phyloP scores from a whole-genome alignment of 2,797 vertebrate genomes.

The Pteronotus mesoamericanus region DNA sequence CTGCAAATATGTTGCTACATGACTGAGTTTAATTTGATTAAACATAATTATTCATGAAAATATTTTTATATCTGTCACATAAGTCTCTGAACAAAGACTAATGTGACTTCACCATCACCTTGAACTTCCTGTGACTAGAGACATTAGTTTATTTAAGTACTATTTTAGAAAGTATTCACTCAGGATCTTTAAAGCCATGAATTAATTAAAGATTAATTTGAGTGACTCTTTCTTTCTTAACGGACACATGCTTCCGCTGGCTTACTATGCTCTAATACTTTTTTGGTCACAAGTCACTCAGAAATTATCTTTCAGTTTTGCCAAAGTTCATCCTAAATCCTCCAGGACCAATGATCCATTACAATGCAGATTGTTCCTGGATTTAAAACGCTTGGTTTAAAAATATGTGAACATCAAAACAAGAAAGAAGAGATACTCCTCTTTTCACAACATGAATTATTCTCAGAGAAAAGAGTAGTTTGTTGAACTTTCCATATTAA shows the following conservation, averaged over 20 bases:
- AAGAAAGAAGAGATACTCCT: not conserved
- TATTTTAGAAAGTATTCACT: not conserved
- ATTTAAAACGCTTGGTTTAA: not conserved
- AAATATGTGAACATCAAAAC: not conserved
- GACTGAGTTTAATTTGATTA: not conserved
- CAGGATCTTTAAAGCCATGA: not conserved
- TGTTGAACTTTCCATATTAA: not conserved
- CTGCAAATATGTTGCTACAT: not conserved
- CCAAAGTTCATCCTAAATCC: not conserved
- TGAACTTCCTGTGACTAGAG: not conserved
- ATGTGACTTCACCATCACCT: not conserved
- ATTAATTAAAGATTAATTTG: not conserved
- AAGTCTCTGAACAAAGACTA: not conserved
- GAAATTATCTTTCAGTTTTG: not conserved
- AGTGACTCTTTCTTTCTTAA: not conserved
- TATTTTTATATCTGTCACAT: not conserved
- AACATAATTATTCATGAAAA: not conserved
- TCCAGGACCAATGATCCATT: conserved; percentile 29
- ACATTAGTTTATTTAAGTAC: not conserved
- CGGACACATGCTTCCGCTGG: not conserved
- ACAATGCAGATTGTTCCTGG: not conserved
- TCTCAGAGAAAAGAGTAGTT: not conserved
- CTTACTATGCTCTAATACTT: not conserved
- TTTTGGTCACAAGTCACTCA: not conserved
- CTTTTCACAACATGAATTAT: not conserved